Evolutionary conservation across 2,888 invertebrate species (phyloP), one percentile per base, ranked within the genome.

Genomic region (Drosophila subquinaria): DNA sequence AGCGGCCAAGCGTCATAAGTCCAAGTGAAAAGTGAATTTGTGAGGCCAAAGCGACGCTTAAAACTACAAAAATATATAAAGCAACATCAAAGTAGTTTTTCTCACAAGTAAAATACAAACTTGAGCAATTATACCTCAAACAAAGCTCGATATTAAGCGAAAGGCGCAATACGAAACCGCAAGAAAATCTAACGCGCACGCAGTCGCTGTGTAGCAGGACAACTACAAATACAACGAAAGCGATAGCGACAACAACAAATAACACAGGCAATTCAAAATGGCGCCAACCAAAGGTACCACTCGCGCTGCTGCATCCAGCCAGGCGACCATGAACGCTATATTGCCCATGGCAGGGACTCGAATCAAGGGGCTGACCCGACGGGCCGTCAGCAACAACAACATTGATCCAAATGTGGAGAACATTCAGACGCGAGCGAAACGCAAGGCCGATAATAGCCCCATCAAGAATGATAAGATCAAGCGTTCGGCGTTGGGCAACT

Each of bases 401-500:
- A 83, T 86, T 8, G 93, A 92, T 62, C 88, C 90, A 70, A 93
- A 93, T 84, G 74, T 73, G 42, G 90, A 90, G 47, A 81, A 90
- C 17, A 78, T 88, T 52, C 89, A 89, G 56, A 91, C 92, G 51
- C 88, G 92, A 51, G 94, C 94, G 56, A 97, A 97, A 92, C 94
- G 97, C 90, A 97, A 97, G 94, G 97, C 97, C 1, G 95, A 96
- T 48, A 95, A 95, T 75, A 97, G 97, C 64, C 97, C 97, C 4
- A 90, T 95, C 48, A 97, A 96, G 92, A 95, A 96, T 90, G 95
- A 95, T 79, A 95, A 94, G 56, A 94, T 95, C 5, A 97, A 97
- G 92, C 94, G 98, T 86, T 96, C 97, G 45, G 98, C 97, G 3
- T 95, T 98, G 90, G 97, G 96, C 71, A 97, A 98, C 92, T 95